These are phyloP conservation scores for Caenorhabditis sp. DNA, from an alignment of 2,888 invertebrate genomes.

Conservation along the genomic window DNA sequence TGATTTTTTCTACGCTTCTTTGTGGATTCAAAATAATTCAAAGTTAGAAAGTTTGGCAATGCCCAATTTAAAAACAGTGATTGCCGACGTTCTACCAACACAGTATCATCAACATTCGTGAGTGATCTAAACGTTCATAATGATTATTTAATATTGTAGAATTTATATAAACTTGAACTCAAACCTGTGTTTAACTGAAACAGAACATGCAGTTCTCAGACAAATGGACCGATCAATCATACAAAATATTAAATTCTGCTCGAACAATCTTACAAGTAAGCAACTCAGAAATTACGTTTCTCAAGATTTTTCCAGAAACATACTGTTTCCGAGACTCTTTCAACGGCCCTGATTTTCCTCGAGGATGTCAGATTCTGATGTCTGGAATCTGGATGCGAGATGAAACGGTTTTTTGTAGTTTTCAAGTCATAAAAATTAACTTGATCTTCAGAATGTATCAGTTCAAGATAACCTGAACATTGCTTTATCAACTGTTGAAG, in stretches of 20 bases:
- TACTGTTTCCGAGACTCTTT: constrained; percentile 13
- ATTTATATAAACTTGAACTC: neutral
- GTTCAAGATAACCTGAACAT: constrained; percentile 16
- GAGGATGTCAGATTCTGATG: constrained; percentile 23
- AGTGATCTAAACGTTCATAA: neutral
- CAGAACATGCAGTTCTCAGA: neutral
- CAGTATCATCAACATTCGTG: neutral
- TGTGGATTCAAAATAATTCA: constrained; percentile 4
- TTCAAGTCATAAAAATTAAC: neutral
- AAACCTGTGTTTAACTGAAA: constrained; percentile 6
- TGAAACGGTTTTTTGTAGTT: constrained; percentile 1
- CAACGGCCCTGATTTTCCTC: constrained; percentile 4
- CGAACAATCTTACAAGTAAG: neutral
- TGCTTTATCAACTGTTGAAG: constrained; percentile 29
- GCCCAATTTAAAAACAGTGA: constrained; percentile 2
- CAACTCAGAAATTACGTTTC: too few species aligned
- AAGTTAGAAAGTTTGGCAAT: constrained; percentile 7
- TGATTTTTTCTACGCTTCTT: neutral
- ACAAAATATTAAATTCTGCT: neutral
- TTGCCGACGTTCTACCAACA: constrained; percentile 10
- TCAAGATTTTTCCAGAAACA: constrained; percentile 7
- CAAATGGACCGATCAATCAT: constrained; percentile 3
- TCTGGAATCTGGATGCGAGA: constrained; percentile 25
- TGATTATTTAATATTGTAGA: neutral
- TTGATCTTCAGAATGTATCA: constrained; percentile 7